Conservation (phyloP, 2,113 vertebrate species). For the Andinoacara biseriatus region DNA sequence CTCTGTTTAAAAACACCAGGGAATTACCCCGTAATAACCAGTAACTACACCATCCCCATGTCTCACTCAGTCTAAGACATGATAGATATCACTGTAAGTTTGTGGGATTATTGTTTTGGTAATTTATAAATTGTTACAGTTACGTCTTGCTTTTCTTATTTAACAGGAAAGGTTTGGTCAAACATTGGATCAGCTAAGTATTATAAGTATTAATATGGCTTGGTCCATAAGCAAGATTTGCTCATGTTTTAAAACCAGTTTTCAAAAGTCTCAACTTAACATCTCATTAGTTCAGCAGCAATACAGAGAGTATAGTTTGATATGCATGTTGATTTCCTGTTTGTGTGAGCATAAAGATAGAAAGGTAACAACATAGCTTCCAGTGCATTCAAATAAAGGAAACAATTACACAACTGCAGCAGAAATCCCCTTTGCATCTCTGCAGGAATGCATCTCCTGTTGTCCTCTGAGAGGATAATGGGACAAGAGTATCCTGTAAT, state of each 20-base stretch:
- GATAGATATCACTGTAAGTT: background rate
- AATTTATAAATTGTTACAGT: conserved; percentile 2
- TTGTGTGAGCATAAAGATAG: background rate
- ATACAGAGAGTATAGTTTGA: background rate
- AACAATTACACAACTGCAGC: conserved; percentile 24
- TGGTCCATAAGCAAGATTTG: background rate
- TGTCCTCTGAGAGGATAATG: conserved; percentile 71
- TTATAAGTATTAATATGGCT: background rate
- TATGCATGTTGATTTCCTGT: background rate
- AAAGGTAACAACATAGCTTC: background rate
- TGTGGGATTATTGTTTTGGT: conserved; percentile 17
- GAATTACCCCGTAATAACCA: conserved; percentile 52
- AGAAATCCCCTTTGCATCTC: conserved; percentile 55
- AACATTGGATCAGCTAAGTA: background rate
- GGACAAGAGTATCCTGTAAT: conserved; percentile 77
- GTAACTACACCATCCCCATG: conserved; percentile 24
- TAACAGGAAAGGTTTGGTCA: conserved; percentile 1
- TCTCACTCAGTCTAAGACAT: conserved; percentile 3
- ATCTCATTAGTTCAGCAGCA: background rate
- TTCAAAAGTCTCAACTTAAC: background rate
- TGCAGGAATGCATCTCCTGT: conserved; percentile 64
- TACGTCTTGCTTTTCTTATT: conserved; percentile 15
- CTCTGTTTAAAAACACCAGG: conserved; percentile 31
- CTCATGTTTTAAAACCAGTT: background rate
- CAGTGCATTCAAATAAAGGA: conserved; percentile 21